These are phyloP conservation scores for Heteronetta atricapilla DNA, from an alignment of 2,113 vertebrate species.

Conservation along the genomic window DNA sequence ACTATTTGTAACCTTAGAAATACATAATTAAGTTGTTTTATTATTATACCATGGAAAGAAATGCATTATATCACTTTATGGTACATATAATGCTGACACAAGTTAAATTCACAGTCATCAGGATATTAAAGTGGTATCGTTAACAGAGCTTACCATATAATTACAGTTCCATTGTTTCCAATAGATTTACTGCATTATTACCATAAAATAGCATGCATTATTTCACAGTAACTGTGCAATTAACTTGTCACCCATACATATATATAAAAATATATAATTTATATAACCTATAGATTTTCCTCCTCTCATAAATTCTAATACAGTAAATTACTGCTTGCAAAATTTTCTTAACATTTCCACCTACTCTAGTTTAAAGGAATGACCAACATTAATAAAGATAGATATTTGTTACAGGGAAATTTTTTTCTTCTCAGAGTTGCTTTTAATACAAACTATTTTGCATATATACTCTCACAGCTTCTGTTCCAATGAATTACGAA, in stretches of 20 bases:
- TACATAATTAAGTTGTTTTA: constrained; percentile 5
- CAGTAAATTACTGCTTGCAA: constrained; percentile 26
- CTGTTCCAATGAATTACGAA: background rate
- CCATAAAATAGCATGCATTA: constrained; percentile 67
- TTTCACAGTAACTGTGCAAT: constrained; percentile 64
- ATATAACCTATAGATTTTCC: constrained; percentile 62
- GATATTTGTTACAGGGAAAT: constrained; percentile 6
- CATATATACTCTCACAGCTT: background rate
- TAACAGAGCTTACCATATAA: constrained; percentile 66
- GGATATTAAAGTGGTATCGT: constrained; percentile 55
- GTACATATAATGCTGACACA: background rate
- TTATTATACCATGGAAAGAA: background rate
- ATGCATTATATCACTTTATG: constrained; percentile 17
- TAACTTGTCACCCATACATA: constrained; percentile 56
- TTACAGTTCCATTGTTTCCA: constrained; percentile 65
- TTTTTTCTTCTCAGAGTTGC: background rate
- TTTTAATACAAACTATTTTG: constrained; percentile 19
- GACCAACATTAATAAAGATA: constrained; percentile 33
- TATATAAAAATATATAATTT: constrained; percentile 68
- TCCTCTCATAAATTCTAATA: constrained; percentile 50
- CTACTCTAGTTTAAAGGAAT: constrained; percentile 24
- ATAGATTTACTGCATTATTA: constrained; percentile 73
- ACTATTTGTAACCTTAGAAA: constrained; percentile 17
- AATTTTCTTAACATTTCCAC: constrained; percentile 35
- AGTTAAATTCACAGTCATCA: constrained; percentile 54